Percentiles rank a stretch among this genome's conserved stretches.
Conservation (phyloP, 2,113 vertebrate species). For the Sturnus vulgaris region DNA sequence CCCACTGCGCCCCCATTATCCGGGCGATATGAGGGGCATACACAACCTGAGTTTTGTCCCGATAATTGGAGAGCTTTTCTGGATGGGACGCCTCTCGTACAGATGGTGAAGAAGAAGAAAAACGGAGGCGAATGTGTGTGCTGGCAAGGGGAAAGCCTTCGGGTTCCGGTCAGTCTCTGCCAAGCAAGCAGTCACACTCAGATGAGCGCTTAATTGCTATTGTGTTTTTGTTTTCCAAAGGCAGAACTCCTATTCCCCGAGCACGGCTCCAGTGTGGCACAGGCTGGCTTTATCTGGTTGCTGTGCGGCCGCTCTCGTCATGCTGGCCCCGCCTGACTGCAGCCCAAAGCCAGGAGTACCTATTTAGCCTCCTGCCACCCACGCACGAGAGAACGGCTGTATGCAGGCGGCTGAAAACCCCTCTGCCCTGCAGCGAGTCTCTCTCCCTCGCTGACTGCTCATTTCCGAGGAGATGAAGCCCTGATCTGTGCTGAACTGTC, state of each 20-base stretch:
- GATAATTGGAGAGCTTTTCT: background rate
- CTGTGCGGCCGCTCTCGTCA: background rate
- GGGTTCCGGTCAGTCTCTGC: background rate
- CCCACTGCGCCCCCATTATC: background rate
- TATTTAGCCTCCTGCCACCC: background rate
- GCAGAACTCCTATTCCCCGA: background rate
- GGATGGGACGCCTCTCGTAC: background rate
- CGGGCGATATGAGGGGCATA: background rate
- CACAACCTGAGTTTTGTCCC: background rate
- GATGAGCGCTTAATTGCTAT: constrained; percentile 21
- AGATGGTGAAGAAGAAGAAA: background rate
- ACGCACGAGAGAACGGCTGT: background rate
- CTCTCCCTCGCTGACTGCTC: background rate
- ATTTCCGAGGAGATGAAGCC: background rate
- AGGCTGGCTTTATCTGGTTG: constrained; percentile 42
- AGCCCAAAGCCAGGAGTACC: background rate
- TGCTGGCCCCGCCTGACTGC: background rate
- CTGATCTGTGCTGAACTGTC: background rate
- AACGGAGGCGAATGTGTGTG: background rate
- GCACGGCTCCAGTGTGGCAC: constrained; percentile 7
- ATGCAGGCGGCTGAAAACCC: background rate
- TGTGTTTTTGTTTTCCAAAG: constrained; percentile 32
- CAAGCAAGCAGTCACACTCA: background rate
- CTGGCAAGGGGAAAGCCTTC: background rate
- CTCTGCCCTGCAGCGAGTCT: background rate